A percentile compares a stretch with the other conserved stretches of the same genome.
Evolutionary conservation across 1,140 invertebrate genomes (phyloP).

Genomic region (Matsumurasca onukii): DNA sequence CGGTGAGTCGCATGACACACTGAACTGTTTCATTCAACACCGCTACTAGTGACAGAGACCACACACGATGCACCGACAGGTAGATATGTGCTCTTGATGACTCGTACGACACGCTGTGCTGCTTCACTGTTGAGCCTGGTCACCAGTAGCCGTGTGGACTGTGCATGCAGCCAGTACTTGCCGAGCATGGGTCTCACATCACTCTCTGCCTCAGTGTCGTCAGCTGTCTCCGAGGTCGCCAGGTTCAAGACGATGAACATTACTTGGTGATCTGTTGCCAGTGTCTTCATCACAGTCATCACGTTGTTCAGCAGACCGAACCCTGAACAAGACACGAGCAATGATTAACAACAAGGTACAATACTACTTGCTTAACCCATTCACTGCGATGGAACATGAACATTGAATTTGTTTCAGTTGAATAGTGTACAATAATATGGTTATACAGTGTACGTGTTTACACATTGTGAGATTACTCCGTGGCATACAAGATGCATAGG

Average conservation of each 20-base stretch:
- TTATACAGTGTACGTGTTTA: too few relatives aligned
- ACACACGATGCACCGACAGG: neutral
- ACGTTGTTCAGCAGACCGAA: slow-evolving; percentile 38
- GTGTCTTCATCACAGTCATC: slow-evolving; percentile 30
- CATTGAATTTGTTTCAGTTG: too few relatives aligned
- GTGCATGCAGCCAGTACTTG: slow-evolving; percentile 41
- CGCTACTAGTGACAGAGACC: neutral
- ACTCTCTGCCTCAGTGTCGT: slow-evolving; percentile 21
- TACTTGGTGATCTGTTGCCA: slow-evolving; percentile 26
- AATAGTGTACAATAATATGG: too few relatives aligned
- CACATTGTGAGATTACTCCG: too few relatives aligned
- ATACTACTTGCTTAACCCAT: too few relatives aligned
- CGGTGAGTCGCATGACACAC: too few relatives aligned
- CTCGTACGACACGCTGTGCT: neutral
- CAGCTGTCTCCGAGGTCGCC: slow-evolving; percentile 23
- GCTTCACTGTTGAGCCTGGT: slow-evolving; percentile 6
- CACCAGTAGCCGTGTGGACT: slow-evolving; percentile 32
- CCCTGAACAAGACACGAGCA: slow-evolving; percentile 36
- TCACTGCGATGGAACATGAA: too few relatives aligned
- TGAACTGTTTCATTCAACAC: slow-evolving; percentile 46
- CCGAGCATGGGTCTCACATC: slow-evolving; percentile 37
- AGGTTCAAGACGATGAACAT: slow-evolving; percentile 36
- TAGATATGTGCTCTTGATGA: slow-evolving; percentile 21
- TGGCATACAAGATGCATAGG: too few relatives aligned
- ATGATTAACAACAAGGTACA: too few relatives aligned